Evolutionary conservation across 2,888 invertebrate genomes (phyloP).

Genomic region (Amblyjoppa fuscipennis): DNA sequence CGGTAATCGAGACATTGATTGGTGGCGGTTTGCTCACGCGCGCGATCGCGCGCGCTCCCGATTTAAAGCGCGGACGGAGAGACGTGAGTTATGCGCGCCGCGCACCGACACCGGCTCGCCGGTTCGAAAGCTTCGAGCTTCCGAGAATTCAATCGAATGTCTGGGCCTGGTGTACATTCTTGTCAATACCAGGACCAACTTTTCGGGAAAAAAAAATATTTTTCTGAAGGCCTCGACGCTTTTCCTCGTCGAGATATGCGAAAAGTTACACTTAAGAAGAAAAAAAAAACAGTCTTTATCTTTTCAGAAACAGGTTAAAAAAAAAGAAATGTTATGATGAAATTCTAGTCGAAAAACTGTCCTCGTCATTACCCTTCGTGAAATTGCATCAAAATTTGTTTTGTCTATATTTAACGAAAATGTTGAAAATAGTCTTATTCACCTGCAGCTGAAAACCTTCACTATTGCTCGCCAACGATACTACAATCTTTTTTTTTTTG

Average conservation of each 20-base stretch:
- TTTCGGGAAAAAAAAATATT: background rate
- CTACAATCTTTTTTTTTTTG: too few species aligned
- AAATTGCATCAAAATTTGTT: background rate
- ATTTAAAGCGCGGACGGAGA: conserved; percentile 29
- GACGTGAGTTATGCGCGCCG: conserved; percentile 66
- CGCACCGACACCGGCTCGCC: conserved; percentile 48
- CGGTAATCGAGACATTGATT: conserved; percentile 82
- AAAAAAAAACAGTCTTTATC: too few species aligned
- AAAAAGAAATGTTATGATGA: too few species aligned
- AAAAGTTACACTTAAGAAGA: background rate
- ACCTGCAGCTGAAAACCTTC: too few species aligned
- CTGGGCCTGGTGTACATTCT: conserved; percentile 50
- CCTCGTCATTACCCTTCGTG: background rate
- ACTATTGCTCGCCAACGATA: too few species aligned
- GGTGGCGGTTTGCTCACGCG: conserved; percentile 74
- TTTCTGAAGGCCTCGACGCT: background rate
- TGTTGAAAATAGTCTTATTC: too few species aligned
- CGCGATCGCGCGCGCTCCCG: conserved; percentile 67
- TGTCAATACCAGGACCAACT: conserved; percentile 21
- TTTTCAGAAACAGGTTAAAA: too few species aligned
- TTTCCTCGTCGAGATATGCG: background rate
- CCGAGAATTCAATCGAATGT: conserved; percentile 61
- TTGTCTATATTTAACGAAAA: background rate
- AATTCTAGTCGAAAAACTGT: background rate
- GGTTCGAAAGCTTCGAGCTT: conserved; percentile 48